These are phyloP conservation scores for Pseudomyrmex dendroicus DNA, from an alignment of 1,140 invertebrate species.

Conservation along the genomic window DNA sequence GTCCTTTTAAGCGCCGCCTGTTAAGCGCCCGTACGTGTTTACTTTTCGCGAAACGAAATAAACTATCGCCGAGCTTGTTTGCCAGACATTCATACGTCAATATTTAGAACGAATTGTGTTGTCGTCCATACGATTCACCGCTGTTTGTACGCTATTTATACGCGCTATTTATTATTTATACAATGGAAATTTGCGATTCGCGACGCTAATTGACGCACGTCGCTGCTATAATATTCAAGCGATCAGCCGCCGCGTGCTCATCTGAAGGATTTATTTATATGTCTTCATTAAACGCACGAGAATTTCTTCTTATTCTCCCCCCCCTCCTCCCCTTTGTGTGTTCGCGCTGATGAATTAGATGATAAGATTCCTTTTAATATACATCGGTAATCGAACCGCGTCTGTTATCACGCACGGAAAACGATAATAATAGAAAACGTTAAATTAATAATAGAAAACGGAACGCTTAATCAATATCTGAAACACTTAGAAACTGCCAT, in stretches of 20 bases:
- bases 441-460: constrained; percentile 16
- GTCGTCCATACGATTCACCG: constrained; percentile 55
- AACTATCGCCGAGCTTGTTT: constrained; percentile 51
- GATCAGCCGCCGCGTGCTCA: constrained; percentile 42
- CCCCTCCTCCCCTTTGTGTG: neutral
- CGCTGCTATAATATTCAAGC: constrained; percentile 43
- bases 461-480: constrained; percentile 4
- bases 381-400: too few relatives aligned
- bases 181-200: constrained; percentile 58
- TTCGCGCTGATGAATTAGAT: neutral
- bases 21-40: constrained; percentile 39
- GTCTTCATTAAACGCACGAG: constrained; percentile 25
- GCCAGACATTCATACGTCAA: constrained; percentile 57
- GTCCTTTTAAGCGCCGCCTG: constrained; percentile 40
- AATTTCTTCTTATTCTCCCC: neutral
- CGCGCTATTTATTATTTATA: constrained; percentile 60
- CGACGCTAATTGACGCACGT: constrained; percentile 48
- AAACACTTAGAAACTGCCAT: neutral
- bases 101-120: constrained; percentile 61
- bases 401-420: neutral
- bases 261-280: constrained; percentile 49
- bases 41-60: constrained; percentile 54
- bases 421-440: neutral
- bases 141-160: constrained; percentile 56
- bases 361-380: too few relatives aligned